Evolutionary conservation across 2,888 invertebrate species (phyloP), one percentile per base, ranked within the genome.

Genomic region (Pharmacophagus antenor): DNA sequence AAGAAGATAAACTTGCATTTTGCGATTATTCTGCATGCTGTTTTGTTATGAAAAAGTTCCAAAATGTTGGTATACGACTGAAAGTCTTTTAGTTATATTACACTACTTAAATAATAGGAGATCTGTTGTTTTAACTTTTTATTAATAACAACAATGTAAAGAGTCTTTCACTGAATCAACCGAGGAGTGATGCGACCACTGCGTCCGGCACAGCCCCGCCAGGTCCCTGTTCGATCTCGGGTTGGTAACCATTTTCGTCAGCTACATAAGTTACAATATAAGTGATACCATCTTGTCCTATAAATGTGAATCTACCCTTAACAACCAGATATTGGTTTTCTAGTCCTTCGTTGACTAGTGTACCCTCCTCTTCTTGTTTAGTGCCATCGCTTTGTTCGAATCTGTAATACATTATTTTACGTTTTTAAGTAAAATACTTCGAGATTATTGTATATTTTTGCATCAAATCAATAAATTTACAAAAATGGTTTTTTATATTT

Each of bases 211-310:
- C 69, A 0, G 65, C 72, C 20, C 73, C 76, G 5, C 80, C 82
- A 0, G 80, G 81, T 0, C 77, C 76, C 56, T 80, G 71, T 62
- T 77, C 74, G 20, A 77, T 71, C 21, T 73, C 70, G 0, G 91
- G 76, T 55, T 77, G 69, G 72, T 70, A 80, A 1, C 79, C 80
- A 4, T 75, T 67, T 7, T 76, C 73, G 25, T 90, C 91, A 44
- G 91, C 90, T 12, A 81, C 69, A 71, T 92, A 92, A 57, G 73
- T 92, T 60, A 94, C 92, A 6, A 79, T 79, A 73, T 92, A 92
- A 20, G 77, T 81, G 44, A 80, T 66, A 15, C 72, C 74, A 44
- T 91, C 86, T 8, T 86, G 85, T 17, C 78, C 91, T 2, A 85
- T 68, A 73, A 84, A 92, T 20, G 86, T 79, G 79, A 72, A 91